These are phyloP conservation scores for Tetramorium bicarinatum DNA, from an alignment of 2,888 invertebrate genomes.

Conservation along the genomic window DNA sequence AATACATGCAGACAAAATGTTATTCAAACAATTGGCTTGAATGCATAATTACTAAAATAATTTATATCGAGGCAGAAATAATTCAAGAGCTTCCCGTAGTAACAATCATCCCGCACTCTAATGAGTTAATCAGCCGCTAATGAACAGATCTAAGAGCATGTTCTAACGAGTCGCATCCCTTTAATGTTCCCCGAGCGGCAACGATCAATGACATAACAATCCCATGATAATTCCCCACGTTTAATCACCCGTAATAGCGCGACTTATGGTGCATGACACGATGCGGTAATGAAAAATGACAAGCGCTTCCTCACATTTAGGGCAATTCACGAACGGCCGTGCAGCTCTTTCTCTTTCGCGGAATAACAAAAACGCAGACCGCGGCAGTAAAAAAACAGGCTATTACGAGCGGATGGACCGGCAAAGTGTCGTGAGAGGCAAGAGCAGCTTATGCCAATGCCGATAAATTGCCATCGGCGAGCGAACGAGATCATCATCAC, in stretches of 20 bases:
- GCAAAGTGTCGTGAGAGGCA: background rate
- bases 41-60: background rate
- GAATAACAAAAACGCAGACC: background rate
- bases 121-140: slow-evolving; percentile 42
- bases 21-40: background rate
- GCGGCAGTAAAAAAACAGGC: too few species aligned
- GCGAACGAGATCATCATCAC: slow-evolving; percentile 62
- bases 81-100: background rate
- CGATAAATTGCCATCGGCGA: slow-evolving; percentile 41
- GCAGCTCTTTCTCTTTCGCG: slow-evolving; percentile 6
- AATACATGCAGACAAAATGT: background rate
- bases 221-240: slow-evolving; percentile 27
- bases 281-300: slow-evolving; percentile 51
- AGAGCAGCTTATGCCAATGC: slow-evolving; percentile 7
- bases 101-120: background rate
- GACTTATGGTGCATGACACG: slow-evolving; percentile 39
- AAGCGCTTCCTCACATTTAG: slow-evolving; percentile 22
- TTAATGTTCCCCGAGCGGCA: slow-evolving; percentile 47
- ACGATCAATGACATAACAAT: slow-evolving; percentile 52
- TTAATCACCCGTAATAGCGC: slow-evolving; percentile 36
- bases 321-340: slow-evolving; percentile 28
- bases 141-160: slow-evolving; percentile 18
- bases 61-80: background rate
- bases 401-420: background rate
- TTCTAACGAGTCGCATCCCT: slow-evolving; percentile 43